Evolutionary conservation across 1,140 invertebrate species (phyloP).

Genomic region (Danaus melanippus): DNA sequence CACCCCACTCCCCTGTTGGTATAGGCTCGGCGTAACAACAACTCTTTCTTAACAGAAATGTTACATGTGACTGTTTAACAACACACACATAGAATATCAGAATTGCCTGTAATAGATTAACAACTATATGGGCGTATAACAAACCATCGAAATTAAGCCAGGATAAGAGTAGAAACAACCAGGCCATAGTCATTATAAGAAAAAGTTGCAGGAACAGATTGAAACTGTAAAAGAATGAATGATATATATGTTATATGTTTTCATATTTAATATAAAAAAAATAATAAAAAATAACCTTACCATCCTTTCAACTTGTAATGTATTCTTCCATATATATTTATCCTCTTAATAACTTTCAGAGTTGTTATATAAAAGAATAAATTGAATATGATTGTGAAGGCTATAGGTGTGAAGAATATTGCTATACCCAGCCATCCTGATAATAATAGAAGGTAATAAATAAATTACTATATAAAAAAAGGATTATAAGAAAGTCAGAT

Average conservation of each 20-base stretch:
- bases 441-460: slow-evolving; percentile 24
- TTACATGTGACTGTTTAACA: slow-evolving; percentile 82
- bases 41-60: slow-evolving; percentile 82
- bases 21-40: slow-evolving; percentile 81
- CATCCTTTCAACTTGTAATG: slow-evolving; percentile 88
- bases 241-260: not conserved
- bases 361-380: slow-evolving; percentile 86
- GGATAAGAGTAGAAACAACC: slow-evolving; percentile 82
- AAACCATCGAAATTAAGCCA: slow-evolving; percentile 80
- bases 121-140: slow-evolving; percentile 80
- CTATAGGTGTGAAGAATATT: slow-evolving; percentile 84
- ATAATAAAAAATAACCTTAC: slow-evolving; percentile 55
- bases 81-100: slow-evolving; percentile 83
- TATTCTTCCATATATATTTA: slow-evolving; percentile 86
- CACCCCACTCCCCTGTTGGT: slow-evolving; percentile 83
- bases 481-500: slow-evolving; percentile 16
- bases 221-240: slow-evolving; percentile 75
- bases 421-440: slow-evolving; percentile 84
- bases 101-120: slow-evolving; percentile 82
- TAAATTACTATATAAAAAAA: slow-evolving; percentile 1
- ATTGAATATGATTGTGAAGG: slow-evolving; percentile 83
- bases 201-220: slow-evolving; percentile 84
- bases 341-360: slow-evolving; percentile 82
- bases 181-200: slow-evolving; percentile 79
- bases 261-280: slow-evolving; percentile 1